Percentiles rank a stretch among this genome's conserved stretches.
Evolutionary conservation across 2,888 invertebrate species (phyloP).

Genomic region (Drosophila subquinaria): DNA sequence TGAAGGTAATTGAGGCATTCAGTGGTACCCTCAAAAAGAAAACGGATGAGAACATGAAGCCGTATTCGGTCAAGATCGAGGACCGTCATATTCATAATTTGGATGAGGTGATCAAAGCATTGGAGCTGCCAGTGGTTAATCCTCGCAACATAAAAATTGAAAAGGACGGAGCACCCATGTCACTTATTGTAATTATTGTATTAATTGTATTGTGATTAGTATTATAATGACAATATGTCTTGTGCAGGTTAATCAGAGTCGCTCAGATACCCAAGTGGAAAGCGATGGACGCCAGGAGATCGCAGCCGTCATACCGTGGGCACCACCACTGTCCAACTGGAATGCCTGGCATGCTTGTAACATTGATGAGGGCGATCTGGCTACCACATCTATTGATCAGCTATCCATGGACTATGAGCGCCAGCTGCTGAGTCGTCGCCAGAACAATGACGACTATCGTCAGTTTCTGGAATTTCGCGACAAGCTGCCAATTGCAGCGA

Average conservation of each 20-base stretch:
- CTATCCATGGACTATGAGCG: constrained; percentile 91
- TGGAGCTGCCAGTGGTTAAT: constrained; percentile 77
- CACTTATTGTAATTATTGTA: constrained; percentile 74
- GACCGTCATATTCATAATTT: constrained; percentile 90
- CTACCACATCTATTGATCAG: constrained; percentile 89
- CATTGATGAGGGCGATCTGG: constrained; percentile 95
- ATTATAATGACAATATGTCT: not conserved
- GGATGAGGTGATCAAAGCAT: constrained; percentile 85
- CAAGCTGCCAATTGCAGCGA: constrained; percentile 92
- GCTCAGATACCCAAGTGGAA: constrained; percentile 27
- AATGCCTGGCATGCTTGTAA: constrained; percentile 98
- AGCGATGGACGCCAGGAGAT: constrained; percentile 66
- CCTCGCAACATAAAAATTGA: constrained; percentile 69
- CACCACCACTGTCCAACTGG: constrained; percentile 98
- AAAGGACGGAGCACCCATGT: constrained; percentile 66
- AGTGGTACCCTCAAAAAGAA: constrained; percentile 93
- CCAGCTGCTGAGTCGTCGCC: constrained; percentile 87
- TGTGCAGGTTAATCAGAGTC: constrained; percentile 58
- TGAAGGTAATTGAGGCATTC: constrained; percentile 96
- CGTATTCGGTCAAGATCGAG: constrained; percentile 91
- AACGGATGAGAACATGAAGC: constrained; percentile 91
- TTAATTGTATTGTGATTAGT: not conserved
- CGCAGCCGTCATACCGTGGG: constrained; percentile 95
- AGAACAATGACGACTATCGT: constrained; percentile 87
- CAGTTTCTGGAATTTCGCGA: constrained; percentile 87